Evolutionary conservation across 2,113 vertebrate species (phyloP).

Genomic region (Cyprinodon tularosa): DNA sequence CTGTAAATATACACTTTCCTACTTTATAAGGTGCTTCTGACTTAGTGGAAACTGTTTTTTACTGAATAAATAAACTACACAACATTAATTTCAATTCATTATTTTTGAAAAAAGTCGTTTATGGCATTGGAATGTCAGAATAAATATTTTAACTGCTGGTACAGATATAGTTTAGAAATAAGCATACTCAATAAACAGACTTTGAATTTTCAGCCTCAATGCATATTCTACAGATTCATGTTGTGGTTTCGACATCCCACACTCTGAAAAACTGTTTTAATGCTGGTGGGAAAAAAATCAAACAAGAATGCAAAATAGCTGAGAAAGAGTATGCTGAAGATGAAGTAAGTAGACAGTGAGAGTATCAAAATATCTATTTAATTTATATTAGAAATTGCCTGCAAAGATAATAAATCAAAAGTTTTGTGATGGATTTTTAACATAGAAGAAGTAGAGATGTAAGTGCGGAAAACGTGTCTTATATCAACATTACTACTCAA

Average conservation of each 20-base stretch:
- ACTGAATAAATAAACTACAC: not conserved
- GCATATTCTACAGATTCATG: not conserved
- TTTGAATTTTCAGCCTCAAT: constrained; percentile 5
- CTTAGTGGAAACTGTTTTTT: not conserved
- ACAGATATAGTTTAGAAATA: not conserved
- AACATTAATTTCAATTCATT: not conserved
- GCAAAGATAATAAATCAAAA: too few species aligned
- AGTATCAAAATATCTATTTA: too few species aligned
- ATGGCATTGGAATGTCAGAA: not conserved
- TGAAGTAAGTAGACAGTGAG: not conserved
- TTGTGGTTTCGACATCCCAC: constrained; percentile 1
- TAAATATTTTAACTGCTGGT: not conserved
- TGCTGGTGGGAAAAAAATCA: not conserved
- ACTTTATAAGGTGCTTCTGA: not conserved
- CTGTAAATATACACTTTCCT: not conserved
- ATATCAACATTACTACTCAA: too few species aligned
- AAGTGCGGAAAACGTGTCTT: too few species aligned
- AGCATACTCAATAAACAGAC: not conserved
- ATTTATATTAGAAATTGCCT: not conserved
- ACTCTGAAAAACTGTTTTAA: not conserved
- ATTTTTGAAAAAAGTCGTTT: not conserved
- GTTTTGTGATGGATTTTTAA: too few species aligned
- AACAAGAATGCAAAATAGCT: not conserved
- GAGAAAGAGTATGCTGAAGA: not conserved
- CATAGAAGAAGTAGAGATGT: too few species aligned